These are phyloP conservation scores for Corythucha ciliata DNA, from an alignment of 2,888 invertebrate genomes.

Conservation along the genomic window DNA sequence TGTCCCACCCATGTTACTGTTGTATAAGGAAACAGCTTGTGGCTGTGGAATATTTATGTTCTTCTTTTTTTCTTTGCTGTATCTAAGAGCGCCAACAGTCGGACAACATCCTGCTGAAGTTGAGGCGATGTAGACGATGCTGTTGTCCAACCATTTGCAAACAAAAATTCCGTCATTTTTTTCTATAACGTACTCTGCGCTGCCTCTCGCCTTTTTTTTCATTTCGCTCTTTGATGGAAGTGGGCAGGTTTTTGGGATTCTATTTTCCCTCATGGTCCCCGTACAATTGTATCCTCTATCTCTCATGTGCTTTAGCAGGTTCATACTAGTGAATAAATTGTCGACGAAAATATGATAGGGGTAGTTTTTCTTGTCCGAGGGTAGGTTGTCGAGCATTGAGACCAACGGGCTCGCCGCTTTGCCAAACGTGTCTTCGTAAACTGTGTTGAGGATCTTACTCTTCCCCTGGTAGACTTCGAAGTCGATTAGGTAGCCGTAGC, in stretches of 20 bases:
- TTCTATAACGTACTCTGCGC: conserved; percentile 16
- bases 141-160: conserved; percentile 26
- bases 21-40: too few relatives aligned
- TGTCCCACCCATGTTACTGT: too few relatives aligned
- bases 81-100: too few relatives aligned
- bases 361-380: conserved; percentile 21
- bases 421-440: conserved; percentile 32
- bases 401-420: conserved; percentile 34
- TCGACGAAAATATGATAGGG: conserved; percentile 34
- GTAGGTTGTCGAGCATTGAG: conserved; percentile 31
- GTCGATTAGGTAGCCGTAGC: conserved; percentile 32
- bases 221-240: conserved; percentile 27
- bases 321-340: conserved; percentile 34
- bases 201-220: conserved; percentile 24
- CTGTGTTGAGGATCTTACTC: conserved; percentile 21
- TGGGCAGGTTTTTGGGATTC: conserved; percentile 34
- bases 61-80: too few relatives aligned
- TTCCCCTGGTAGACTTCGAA: conserved; percentile 37
- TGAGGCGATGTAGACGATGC: too few relatives aligned
- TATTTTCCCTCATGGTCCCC: conserved; percentile 34
- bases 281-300: conserved; percentile 33
- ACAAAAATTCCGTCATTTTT: conserved; percentile 21
- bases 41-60: too few relatives aligned
- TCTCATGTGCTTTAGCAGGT: conserved; percentile 30
- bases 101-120: too few relatives aligned